Base-by-base conservation (phyloP, 2,888 invertebrate genomes). In the Therioaphis trifolii region DNA sequence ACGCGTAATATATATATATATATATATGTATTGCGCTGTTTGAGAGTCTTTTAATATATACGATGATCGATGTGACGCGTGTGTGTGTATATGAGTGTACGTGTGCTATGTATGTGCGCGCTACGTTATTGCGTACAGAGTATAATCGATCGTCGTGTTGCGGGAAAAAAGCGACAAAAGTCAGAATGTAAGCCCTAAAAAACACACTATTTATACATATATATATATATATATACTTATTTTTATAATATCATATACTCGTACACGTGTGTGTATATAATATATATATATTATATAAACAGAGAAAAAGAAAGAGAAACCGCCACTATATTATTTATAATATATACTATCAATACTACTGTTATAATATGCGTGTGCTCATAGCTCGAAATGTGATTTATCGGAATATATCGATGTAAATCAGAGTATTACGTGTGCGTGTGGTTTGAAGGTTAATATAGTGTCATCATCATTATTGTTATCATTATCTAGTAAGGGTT, bases 401-500 rank as follows among this genome's bases (percentile, higher is more conserved):
- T 55, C 21, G 9, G 21, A 55, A 52, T 18, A 52, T 18, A 5
- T 52, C 18, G 2, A 4, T 52, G 21, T 7, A 52, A 21, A 21
- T 21, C 18, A 52, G 18, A 21, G 11, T n/a, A n/a, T 24, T n/a
- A 21, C 24, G 58, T n/a, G 52, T 52, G 52, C n/a, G 58, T 12
- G 55, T 55, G 24, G 5, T 46, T 12, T 4, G 46, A 3, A 21
- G 24, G 58, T 58, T 58, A 58, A 58, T 58, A 58, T 58, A 24
- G 9, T 58, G 58, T 58, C 21, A 58, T 21, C 21, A 29, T 29
- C 18, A 52, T 49, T 29, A 52, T 52, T 71, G 27, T 18, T 29
- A 27, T 49, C 11, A 40, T 40, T 24, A 24, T 75, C 74, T 75
- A 24, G 58, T 40, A 40, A 75, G 40, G 74, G 21, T 58, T 58